Evolutionary conservation across 2,888 invertebrate genomes (phyloP), one percentile per base, ranked within the genome.

Genomic region (Cephus spinipes): DNA sequence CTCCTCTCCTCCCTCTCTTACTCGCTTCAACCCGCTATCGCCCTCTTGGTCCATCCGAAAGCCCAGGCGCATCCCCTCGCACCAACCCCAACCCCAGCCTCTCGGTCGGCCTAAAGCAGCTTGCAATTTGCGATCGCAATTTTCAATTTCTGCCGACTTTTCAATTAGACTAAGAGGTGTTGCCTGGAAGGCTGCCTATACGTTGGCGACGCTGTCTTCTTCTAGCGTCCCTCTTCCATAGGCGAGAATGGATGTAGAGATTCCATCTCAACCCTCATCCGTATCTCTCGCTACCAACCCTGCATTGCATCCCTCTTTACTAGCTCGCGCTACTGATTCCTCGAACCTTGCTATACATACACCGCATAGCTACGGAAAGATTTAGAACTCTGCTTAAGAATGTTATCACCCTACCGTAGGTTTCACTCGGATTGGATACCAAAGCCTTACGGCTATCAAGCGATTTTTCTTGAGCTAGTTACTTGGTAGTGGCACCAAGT

Each of bases 131-230:
- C 90, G 90, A 91, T 91, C 90, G 89, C 91, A 90, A 91, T 91
- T 91, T 91, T 91, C 91, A 91, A 91, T 91, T 91, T 91, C 90
- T 88, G 89, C 89, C 91, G 90, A 90, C 91, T 91, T 91, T 91
- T 91, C 91, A 91, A 91, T 91, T 91, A 91, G 91, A 91, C 91
- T 91, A 91, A 91, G 90, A 91, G 91, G 91, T 88, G 90, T 89
- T 84, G 88, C 85, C 84, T 82, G 85, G 83, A 81, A 82, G 84
- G 80, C 82, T 55, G 23, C 55, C 55, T 55, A 55, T 55, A 55
- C 23, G 55, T 55, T 55, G 23, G 55, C 55, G 55, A 55, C 55
- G 55, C 55, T 55, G 23, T 55, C 55, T 9, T 55, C 55, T 23
- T 55, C 55, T 23, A 23, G 55, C 55, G 23, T 55, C 55, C 55